A percentile compares a stretch with the other conserved stretches of the same genome.
phyloP scores from a whole-genome alignment of 2,888 invertebrate species.

The Harmothoe impar region DNA sequence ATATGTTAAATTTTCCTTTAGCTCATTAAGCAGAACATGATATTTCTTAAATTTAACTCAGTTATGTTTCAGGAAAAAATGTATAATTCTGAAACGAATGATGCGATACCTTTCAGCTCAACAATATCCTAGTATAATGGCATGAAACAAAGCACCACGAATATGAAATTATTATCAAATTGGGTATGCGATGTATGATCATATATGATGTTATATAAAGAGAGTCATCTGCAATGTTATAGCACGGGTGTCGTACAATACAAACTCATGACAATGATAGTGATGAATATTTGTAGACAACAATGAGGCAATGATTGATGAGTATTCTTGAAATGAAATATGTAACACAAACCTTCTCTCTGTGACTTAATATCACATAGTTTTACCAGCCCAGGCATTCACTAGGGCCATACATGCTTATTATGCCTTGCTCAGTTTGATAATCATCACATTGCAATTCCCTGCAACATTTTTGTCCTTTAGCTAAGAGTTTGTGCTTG shows the following conservation, averaged over 20 bases:
- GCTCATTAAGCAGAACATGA: too few species aligned
- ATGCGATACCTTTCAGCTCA: too few species aligned
- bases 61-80: too few species aligned
- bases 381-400: not conserved
- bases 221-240: not conserved
- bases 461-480: not conserved
- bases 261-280: not conserved
- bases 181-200: not conserved
- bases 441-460: constrained; percentile 23
- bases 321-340: not conserved
- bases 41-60: too few species aligned
- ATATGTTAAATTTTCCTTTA: too few species aligned
- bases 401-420: not conserved
- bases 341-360: not conserved
- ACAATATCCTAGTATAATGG: too few species aligned
- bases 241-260: not conserved
- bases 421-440: constrained; percentile 1
- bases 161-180: not conserved
- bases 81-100: too few species aligned
- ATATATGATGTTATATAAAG: not conserved
- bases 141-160: too few species aligned
- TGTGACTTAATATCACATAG: not conserved
- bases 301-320: not conserved
- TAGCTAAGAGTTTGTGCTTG: not conserved
- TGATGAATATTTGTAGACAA: not conserved